Conservation (phyloP, 2,797 vertebrate species). For the Eulemur mongoz region DNA sequence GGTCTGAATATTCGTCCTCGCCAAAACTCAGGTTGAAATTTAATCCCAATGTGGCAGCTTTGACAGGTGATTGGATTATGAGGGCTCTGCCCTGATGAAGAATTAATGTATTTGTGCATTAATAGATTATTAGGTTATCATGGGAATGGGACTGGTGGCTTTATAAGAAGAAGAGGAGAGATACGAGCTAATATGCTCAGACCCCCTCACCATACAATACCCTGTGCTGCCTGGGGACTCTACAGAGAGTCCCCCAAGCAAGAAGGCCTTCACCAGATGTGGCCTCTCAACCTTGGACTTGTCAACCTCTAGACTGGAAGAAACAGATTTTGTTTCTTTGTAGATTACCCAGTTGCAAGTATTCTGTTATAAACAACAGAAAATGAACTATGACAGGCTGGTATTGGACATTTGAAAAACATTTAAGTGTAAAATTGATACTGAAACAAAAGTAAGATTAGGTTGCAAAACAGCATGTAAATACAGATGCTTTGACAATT, state of each 20-base stretch:
- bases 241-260: not conserved
- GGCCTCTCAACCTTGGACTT: not conserved
- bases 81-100: not conserved
- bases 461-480: not conserved
- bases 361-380: not conserved
- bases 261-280: not conserved
- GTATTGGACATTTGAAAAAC: not conserved
- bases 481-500: not conserved
- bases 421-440: not conserved
- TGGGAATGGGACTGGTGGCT: not conserved
- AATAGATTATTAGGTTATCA: not conserved
- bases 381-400: not conserved
- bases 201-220: not conserved
- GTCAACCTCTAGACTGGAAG: not conserved
- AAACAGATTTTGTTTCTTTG: not conserved
- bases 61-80: not conserved
- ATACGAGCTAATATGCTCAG: not conserved
- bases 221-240: not conserved
- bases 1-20: not conserved
- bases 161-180: not conserved
- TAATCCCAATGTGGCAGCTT: not conserved
- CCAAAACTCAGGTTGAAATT: not conserved
- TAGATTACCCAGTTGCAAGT: not conserved
- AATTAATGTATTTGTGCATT: not conserved
- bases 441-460: not conserved